Evolutionary conservation across 2,888 invertebrate species (phyloP), one percentile per base, ranked within the genome.

Genomic region (Plebejus melissa): DNA sequence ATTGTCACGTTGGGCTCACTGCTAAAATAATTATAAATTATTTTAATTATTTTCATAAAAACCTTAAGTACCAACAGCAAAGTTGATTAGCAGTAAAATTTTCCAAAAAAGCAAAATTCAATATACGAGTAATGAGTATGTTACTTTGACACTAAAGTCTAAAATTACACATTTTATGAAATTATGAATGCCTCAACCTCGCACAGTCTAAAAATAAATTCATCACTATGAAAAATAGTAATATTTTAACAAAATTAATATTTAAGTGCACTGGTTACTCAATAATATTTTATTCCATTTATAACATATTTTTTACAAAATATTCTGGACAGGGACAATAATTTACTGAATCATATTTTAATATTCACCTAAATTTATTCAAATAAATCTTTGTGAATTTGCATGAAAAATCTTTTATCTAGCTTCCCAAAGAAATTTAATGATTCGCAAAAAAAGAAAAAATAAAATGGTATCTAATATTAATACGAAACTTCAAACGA

Each of bases 391-490:
- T 54, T 54, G 4, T 16, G 16, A 16, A 54, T 54, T 16, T 54
- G 4, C 13, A 4, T 16, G 16, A 54, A 54, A 4, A 16, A 54
- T 54, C 50, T 54, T 16, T 54, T 54, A 54, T 4, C 54, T 54
- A 1, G 54, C 54, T 16, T 13, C 16, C 13, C 16, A 54, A 54
- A 54, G 54, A 50, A 50, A 50, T 50, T 50, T 50, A 4, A 16
- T 54, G 16, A 54, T 54, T 54, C 11, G 13, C 13, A 58, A 22
- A 7, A 58, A 58, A 58, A 58, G 2, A 46, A 58, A 58, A 58
- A 58, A 58, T 7, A 58, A 22, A 58, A n/a, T 5, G 58, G 58
- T 58, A 58, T 58, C n/a, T 58, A 58, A 58, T 38, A 69, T 70
- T 6, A 7, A 54, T 50, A 54, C 16, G 28, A 50, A 13, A 50